Evolutionary conservation across 2,888 invertebrate genomes (phyloP).

Genomic region (Diplazon laetatorius): DNA sequence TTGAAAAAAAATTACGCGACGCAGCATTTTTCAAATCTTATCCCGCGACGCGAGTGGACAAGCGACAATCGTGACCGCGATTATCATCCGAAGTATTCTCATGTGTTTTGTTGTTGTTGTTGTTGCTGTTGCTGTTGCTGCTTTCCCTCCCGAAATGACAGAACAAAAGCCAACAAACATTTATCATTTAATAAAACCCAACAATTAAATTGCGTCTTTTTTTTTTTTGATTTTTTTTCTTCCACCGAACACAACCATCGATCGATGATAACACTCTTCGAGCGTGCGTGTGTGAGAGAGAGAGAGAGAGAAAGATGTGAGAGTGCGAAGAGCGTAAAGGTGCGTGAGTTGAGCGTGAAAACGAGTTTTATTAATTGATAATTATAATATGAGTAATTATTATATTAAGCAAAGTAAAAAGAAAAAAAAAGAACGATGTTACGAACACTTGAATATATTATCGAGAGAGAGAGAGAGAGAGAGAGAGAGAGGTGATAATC

Average conservation of each 20-base stretch:
- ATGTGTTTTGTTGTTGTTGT: constrained; percentile 47
- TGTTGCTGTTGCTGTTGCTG: too few species aligned
- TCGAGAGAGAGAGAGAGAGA: too few species aligned
- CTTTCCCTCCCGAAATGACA: constrained; percentile 60
- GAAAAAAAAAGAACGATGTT: constrained; percentile 76
- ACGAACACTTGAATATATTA: constrained; percentile 74
- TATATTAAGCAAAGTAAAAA: constrained; percentile 78
- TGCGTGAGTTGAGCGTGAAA: constrained; percentile 67
- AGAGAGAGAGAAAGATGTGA: constrained; percentile 45
- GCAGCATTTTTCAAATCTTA: constrained; percentile 48
- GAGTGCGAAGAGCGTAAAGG: constrained; percentile 25
- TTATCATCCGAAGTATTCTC: constrained; percentile 60
- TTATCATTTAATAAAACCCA: constrained; percentile 36
- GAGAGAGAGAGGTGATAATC: constrained; percentile 67
- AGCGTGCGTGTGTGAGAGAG: constrained; percentile 47
- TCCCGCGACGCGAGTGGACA: constrained; percentile 22
- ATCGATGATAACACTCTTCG: constrained; percentile 59
- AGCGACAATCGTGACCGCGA: constrained; percentile 58
- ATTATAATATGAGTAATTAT: constrained; percentile 79
- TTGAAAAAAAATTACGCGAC: constrained; percentile 29
- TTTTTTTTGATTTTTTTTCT: constrained; percentile 59
- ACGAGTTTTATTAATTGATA: constrained; percentile 79
- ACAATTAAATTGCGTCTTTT: constrained; percentile 45
- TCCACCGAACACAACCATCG: constrained; percentile 41
- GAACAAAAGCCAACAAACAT: constrained; percentile 55